Evolutionary conservation across 2,888 invertebrate genomes (phyloP).

Genomic region (Baccha elongata): DNA sequence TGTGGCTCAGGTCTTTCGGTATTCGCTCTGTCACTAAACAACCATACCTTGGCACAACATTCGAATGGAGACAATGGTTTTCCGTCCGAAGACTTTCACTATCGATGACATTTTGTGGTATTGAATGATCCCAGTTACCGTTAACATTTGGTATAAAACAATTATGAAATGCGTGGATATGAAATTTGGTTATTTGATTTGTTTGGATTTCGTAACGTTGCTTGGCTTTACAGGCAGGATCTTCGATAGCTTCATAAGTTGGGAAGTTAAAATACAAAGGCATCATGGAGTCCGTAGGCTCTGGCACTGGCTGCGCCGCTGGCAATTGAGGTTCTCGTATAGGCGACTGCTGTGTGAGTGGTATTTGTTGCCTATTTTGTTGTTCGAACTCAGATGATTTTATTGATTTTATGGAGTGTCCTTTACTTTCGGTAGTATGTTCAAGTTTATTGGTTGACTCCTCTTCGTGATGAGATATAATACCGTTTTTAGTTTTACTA

Average conservation of each 20-base stretch:
- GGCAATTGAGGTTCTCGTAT: not conserved
- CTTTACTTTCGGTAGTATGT: not conserved
- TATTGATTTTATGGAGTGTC: not conserved
- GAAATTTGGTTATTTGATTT: constrained; percentile 81
- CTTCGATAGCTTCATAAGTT: constrained; percentile 77
- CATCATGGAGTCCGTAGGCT: constrained; percentile 20
- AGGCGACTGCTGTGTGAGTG: not conserved
- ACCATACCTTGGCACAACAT: constrained; percentile 81
- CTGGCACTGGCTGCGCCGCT: not conserved
- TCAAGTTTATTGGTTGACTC: not conserved
- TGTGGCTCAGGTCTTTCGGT: constrained; percentile 78
- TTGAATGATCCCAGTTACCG: constrained; percentile 83
- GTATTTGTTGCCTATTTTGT: not conserved
- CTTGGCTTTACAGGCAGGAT: constrained; percentile 79
- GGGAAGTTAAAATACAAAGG: constrained; percentile 56
- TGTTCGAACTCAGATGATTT: not conserved
- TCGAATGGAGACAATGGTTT: constrained; percentile 73
- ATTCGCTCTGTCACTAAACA: constrained; percentile 78
- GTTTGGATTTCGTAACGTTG: constrained; percentile 78
- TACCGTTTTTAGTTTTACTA: constrained; percentile 31
- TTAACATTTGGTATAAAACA: constrained; percentile 85
- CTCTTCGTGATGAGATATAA: not conserved
- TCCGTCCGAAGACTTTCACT: constrained; percentile 12
- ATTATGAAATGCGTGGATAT: constrained; percentile 84
- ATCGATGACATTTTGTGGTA: constrained; percentile 16